Conservation (phyloP, 2,113 vertebrate genomes). For the Tragelaphus buxtoni region DNA sequence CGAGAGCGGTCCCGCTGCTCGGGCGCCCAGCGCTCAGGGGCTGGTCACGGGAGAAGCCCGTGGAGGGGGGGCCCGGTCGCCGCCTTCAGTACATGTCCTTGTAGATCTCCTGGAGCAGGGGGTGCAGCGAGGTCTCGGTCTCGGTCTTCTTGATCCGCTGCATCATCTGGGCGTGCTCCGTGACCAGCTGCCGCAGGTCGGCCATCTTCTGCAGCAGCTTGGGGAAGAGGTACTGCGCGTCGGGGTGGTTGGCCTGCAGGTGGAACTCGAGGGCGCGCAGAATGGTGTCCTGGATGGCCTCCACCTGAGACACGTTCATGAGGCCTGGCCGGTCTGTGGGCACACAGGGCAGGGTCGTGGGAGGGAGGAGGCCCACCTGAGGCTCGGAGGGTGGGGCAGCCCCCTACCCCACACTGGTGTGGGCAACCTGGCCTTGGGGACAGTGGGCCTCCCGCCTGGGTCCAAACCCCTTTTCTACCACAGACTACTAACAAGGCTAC, state of each 20-base stretch:
- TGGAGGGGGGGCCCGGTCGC: accelerated
- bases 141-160: slow-evolving; percentile 99
- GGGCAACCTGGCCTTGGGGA: neutral
- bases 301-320: slow-evolving; percentile 96
- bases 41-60: neutral
- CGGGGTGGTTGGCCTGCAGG: slow-evolving; percentile 93
- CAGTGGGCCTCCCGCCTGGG: neutral
- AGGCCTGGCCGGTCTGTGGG: slow-evolving; percentile 94
- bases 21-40: neutral
- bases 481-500: neutral
- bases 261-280: slow-evolving; percentile 95
- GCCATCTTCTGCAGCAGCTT: slow-evolving; percentile 99
- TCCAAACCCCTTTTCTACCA: neutral
- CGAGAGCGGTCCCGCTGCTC: neutral
- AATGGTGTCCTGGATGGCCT: slow-evolving; percentile 97
- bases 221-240: slow-evolving; percentile 96
- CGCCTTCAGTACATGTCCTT: slow-evolving; percentile 96
- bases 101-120: slow-evolving; percentile 98
- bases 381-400: neutral
- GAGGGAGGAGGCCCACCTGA: neutral
- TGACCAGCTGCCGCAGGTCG: slow-evolving; percentile 96
- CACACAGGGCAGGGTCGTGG: slow-evolving; percentile 16
- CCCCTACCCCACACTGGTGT: neutral
- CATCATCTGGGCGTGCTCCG: slow-evolving; percentile 95
- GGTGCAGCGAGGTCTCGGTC: slow-evolving; percentile 94